phyloP scores from a whole-genome alignment of 2,113 vertebrate species.

The Grus americana region DNA sequence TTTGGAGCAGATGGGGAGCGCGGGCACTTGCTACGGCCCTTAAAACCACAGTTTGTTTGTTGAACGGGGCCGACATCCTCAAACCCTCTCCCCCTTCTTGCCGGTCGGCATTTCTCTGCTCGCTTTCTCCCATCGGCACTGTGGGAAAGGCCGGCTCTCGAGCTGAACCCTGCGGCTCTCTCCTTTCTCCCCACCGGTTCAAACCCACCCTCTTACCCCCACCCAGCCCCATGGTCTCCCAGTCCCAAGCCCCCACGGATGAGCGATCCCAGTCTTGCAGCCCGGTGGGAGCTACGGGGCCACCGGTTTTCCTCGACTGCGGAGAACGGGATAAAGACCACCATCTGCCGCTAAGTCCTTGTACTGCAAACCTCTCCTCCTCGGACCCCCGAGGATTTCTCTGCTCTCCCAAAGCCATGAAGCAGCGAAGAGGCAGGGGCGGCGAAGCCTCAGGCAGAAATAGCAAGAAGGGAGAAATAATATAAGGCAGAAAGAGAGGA shows the following conservation, averaged over 20 bases:
- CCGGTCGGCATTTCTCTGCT: neutral
- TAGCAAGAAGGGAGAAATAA: neutral
- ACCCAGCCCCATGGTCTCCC: fast-evolving
- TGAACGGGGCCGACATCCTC: neutral
- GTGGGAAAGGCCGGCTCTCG: conserved; percentile 9
- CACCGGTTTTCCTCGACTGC: fast-evolving
- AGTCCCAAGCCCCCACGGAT: neutral
- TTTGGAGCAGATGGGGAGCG: neutral
- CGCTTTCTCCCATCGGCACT: neutral
- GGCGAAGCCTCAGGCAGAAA: neutral
- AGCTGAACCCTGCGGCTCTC: neutral
- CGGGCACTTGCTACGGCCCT: neutral
- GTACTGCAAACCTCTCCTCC: neutral
- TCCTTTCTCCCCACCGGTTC: neutral
- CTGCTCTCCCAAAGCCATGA: neutral
- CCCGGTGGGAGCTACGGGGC: neutral
- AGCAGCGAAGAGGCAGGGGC: fast-evolving
- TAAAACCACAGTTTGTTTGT: conserved; percentile 25
- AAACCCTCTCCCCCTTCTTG: neutral
- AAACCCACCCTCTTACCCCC: neutral
- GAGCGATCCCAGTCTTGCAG: neutral
- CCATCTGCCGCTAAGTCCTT: neutral
- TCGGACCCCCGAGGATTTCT: neutral
- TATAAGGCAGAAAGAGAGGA: neutral
- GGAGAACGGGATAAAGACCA: neutral